phyloP scores from a whole-genome alignment of 2,888 invertebrate genomes.

The Agrotis exclamationis region DNA sequence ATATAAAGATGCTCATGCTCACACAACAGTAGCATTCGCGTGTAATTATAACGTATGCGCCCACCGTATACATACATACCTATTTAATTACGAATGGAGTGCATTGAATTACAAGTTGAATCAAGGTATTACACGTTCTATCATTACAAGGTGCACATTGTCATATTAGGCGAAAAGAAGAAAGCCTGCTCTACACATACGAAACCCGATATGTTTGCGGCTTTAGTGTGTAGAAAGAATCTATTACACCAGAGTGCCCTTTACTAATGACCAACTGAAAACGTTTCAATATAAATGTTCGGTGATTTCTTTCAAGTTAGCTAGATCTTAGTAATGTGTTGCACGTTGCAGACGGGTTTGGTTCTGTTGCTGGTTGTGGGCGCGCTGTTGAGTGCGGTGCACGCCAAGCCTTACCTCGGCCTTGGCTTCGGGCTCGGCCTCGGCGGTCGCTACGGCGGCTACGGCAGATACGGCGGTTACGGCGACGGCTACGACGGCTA shows the following conservation, averaged over 20 bases:
- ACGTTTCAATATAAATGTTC: not conserved
- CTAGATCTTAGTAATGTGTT: not conserved
- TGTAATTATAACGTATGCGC: too few relatives aligned
- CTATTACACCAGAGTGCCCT: not conserved
- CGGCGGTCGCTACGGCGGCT: constrained; percentile 13
- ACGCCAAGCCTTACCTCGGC: constrained; percentile 44
- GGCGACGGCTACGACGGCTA: constrained; percentile 18
- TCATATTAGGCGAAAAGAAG: too few relatives aligned
- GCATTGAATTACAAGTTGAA: too few relatives aligned
- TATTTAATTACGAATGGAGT: too few relatives aligned
- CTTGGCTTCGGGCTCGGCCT: constrained; percentile 20
- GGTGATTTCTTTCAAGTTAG: not conserved
- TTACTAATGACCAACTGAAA: not conserved
- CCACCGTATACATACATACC: too few relatives aligned
- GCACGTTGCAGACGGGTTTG: constrained; percentile 36
- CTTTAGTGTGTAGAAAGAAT: too few relatives aligned
- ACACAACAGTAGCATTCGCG: too few relatives aligned
- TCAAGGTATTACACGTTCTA: too few relatives aligned
- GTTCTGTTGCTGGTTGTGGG: constrained; percentile 32
- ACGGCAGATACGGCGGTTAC: not conserved
- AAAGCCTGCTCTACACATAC: too few relatives aligned
- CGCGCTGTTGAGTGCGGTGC: constrained; percentile 31
- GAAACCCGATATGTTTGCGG: too few relatives aligned
- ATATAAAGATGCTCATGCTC: too few relatives aligned
- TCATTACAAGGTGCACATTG: too few relatives aligned